Evolutionary conservation across 2,797 vertebrate species (phyloP).

Genomic region (Chelonia mydas): DNA sequence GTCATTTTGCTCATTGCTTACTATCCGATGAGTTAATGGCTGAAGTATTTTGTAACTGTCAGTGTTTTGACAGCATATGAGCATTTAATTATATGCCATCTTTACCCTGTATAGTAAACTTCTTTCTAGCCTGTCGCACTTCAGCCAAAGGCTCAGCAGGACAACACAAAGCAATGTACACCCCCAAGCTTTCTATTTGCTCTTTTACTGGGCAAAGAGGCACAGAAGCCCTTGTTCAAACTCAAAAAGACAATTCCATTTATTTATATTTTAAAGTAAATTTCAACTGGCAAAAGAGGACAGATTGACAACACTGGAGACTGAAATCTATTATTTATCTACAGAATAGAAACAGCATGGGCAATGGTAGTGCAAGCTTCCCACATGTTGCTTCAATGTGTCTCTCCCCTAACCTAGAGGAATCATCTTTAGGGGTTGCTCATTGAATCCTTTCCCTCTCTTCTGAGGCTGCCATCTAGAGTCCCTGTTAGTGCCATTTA

Average conservation of each 20-base stretch:
- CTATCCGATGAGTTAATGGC: constrained; percentile 22
- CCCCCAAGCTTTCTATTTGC: neutral
- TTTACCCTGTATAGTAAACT: neutral
- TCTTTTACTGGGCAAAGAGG: neutral
- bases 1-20: constrained; percentile 54
- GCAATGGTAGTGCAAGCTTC: neutral
- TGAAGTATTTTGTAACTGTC: constrained; percentile 42
- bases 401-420: neutral
- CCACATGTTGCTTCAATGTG: neutral
- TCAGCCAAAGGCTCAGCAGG: neutral
- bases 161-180: neutral
- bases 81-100: constrained; percentile 45
- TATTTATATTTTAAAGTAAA: neutral
- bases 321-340: neutral
- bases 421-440: neutral
- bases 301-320: neutral
- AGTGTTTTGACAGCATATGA: constrained; percentile 43
- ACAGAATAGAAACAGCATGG: neutral
- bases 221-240: neutral
- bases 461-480: neutral
- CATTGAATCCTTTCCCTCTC: neutral
- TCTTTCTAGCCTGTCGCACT: neutral
- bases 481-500: neutral
- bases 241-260: neutral
- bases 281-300: neutral